Conservation (phyloP, 2,888 invertebrate species). For the Drosophila anomalata region DNA sequence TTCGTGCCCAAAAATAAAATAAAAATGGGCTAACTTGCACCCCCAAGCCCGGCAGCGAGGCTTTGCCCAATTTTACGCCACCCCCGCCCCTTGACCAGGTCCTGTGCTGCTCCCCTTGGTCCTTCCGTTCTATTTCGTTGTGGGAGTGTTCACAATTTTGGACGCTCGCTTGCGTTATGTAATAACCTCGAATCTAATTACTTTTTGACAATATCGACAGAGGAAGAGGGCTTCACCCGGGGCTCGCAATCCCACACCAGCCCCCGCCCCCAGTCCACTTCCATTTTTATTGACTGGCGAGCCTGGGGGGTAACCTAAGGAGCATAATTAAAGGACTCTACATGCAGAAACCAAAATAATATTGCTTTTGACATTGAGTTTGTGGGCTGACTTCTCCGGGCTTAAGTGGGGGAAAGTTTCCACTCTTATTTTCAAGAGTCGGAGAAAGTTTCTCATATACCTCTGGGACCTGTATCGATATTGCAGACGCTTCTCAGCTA, state of each 20-base stretch:
- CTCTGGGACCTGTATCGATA: background rate
- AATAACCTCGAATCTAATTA: conserved; percentile 81
- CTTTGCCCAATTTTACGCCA: background rate
- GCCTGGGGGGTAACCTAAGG: background rate
- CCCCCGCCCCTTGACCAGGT: conserved; percentile 5
- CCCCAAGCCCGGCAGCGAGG: conserved; percentile 5
- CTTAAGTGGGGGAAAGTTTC: conserved; percentile 14
- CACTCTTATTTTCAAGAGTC: background rate
- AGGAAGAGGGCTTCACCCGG: conserved; percentile 22
- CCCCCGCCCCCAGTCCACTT: conserved; percentile 28
- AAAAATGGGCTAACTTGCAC: conserved; percentile 49
- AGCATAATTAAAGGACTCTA: conserved; percentile 36
- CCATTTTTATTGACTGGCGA: conserved; percentile 41
- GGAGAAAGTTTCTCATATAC: background rate
- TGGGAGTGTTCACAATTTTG: conserved; percentile 46
- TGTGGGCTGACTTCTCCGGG: conserved; percentile 2
- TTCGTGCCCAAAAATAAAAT: conserved; percentile 63
- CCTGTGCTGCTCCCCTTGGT: conserved; percentile 19
- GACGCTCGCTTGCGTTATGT: conserved; percentile 70
- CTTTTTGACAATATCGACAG: conserved; percentile 72
- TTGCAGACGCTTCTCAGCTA: background rate
- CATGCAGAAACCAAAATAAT: conserved; percentile 31
- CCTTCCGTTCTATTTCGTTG: conserved; percentile 3
- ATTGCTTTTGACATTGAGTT: conserved; percentile 37
- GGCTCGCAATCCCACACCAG: conserved; percentile 2